Conservation (phyloP, 2,888 invertebrate species). For the Urechis unicinctus region DNA sequence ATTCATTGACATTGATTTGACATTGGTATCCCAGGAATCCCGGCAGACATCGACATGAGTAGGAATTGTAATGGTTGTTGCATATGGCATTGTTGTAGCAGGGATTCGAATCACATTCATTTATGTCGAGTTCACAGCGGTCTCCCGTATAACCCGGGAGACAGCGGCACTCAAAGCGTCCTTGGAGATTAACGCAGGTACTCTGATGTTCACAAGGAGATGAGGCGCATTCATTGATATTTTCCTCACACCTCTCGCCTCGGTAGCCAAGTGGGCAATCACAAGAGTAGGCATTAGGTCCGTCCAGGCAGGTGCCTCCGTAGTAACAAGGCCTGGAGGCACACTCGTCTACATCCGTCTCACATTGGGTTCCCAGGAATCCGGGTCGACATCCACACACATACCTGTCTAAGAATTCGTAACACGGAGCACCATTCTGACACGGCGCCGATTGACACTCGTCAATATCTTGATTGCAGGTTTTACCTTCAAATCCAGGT, state of each 20-base stretch:
- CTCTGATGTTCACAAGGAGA: slow-evolving; percentile 3
- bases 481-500: slow-evolving; percentile 26
- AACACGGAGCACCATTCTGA: slow-evolving; percentile 64
- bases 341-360: slow-evolving; percentile 27
- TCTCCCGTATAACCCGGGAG: slow-evolving; percentile 26
- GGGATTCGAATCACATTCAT: slow-evolving; percentile 19
- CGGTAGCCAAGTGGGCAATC: slow-evolving; percentile 37
- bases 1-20: slow-evolving; percentile 16
- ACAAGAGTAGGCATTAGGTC: slow-evolving; percentile 60
- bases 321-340: slow-evolving; percentile 27
- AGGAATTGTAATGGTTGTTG: background rate
- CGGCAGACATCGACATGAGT: slow-evolving; percentile 3
- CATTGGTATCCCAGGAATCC: slow-evolving; percentile 6
- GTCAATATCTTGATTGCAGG: slow-evolving; percentile 54
- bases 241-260: slow-evolving; percentile 78
- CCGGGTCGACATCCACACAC: slow-evolving; percentile 22
- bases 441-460: slow-evolving; percentile 84
- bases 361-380: slow-evolving; percentile 54
- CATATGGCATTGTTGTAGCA: slow-evolving; percentile 7
- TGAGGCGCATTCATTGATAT: slow-evolving; percentile 64
- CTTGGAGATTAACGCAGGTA: background rate
- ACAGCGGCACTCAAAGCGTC: slow-evolving; percentile 25
- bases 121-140: slow-evolving; percentile 54
- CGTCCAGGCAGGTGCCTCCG: slow-evolving; percentile 24
- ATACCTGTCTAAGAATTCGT: slow-evolving; percentile 21